These are phyloP conservation scores for Buathra laborator DNA, from an alignment of 2,888 invertebrate genomes.

Conservation along the genomic window DNA sequence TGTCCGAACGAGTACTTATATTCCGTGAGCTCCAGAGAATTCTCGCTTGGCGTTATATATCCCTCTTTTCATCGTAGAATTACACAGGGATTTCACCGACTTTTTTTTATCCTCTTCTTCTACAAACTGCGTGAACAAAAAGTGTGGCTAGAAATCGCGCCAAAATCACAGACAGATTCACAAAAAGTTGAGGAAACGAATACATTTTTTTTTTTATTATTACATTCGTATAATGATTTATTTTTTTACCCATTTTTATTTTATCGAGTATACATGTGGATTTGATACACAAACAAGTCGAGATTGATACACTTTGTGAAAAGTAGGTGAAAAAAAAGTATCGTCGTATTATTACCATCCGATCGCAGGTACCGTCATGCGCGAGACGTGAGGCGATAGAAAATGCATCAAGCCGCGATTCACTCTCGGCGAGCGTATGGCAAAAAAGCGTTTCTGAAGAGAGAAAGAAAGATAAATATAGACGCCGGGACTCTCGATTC, in stretches of 20 bases:
- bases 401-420: slow-evolving; percentile 75
- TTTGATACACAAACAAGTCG: neutral
- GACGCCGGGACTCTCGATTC: slow-evolving; percentile 70
- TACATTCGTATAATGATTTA: neutral
- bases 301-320: neutral
- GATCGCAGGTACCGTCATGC: slow-evolving; percentile 72
- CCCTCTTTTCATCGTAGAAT: neutral
- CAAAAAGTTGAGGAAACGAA: neutral
- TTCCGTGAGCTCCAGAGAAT: slow-evolving; percentile 43
- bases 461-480: slow-evolving; percentile 2
- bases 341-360: slow-evolving; percentile 33
- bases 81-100: slow-evolving; percentile 1
- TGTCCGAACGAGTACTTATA: slow-evolving; percentile 58
- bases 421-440: neutral
- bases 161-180: neutral
- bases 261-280: neutral
- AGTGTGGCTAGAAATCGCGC: neutral
- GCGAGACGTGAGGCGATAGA: slow-evolving; percentile 75
- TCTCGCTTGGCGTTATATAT: slow-evolving; percentile 21
- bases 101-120: neutral
- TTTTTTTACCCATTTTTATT: neutral
- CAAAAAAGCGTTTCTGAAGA: slow-evolving; percentile 4
- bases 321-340: slow-evolving; percentile 1
- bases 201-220: neutral
- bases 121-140: neutral